Evolutionary conservation across 2,888 invertebrate genomes (phyloP).

Genomic region (Scaptomyza parva): DNA sequence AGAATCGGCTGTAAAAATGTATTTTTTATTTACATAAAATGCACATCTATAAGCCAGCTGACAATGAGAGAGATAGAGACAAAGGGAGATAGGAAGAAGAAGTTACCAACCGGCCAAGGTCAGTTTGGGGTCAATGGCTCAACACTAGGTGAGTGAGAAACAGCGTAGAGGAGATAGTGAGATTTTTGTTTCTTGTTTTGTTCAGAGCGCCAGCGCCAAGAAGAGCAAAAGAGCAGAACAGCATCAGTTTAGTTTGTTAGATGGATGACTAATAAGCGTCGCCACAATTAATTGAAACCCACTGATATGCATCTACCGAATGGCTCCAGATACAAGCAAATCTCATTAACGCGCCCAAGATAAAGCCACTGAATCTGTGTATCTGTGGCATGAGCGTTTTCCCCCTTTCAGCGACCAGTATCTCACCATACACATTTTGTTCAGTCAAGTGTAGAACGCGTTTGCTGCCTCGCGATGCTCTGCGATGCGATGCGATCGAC

Average conservation of each 20-base stretch:
- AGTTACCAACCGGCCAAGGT: constrained; percentile 56
- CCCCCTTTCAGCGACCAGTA: constrained; percentile 45
- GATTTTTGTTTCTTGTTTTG: constrained; percentile 13
- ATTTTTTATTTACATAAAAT: constrained; percentile 64
- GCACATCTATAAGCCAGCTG: constrained; percentile 53
- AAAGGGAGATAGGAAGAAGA: neutral
- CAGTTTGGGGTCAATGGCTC: constrained; percentile 70
- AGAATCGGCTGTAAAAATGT: constrained; percentile 54
- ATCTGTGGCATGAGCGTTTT: constrained; percentile 8
- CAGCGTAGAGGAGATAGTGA: constrained; percentile 26
- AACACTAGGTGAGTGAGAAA: constrained; percentile 48
- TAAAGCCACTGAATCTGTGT: constrained; percentile 74
- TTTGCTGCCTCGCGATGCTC: constrained; percentile 15
- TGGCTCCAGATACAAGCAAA: constrained; percentile 84
- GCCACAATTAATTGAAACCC: constrained; percentile 82
- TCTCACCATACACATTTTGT: constrained; percentile 71
- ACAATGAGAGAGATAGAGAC: constrained; percentile 6
- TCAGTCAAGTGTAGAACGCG: constrained; percentile 73
- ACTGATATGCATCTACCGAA: constrained; percentile 84
- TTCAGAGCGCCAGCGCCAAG: constrained; percentile 45
- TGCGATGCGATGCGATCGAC: constrained; percentile 43
- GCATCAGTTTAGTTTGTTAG: constrained; percentile 78
- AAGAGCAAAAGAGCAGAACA: constrained; percentile 8
- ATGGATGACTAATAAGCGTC: constrained; percentile 84
- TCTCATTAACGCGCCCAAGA: constrained; percentile 83